A percentile compares a stretch with the other conserved stretches of the same genome.
These are phyloP conservation scores for Tanaodytes sp. DNA, from an alignment of 2,888 invertebrate species.

Conservation along the genomic window DNA sequence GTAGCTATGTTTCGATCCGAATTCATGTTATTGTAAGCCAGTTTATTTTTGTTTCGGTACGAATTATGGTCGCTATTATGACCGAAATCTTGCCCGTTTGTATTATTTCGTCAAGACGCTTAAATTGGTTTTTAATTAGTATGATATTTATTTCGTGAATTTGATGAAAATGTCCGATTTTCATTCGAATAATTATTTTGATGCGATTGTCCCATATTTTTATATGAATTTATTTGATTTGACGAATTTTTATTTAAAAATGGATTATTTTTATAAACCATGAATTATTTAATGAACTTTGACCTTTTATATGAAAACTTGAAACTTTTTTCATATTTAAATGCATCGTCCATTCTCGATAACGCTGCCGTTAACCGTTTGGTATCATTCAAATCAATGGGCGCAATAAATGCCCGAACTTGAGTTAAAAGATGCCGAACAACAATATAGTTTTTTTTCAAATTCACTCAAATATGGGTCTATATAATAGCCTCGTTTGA, in stretches of 20 bases:
- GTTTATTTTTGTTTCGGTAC: not conserved
- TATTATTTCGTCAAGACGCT: not conserved
- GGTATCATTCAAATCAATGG: conserved; percentile 7
- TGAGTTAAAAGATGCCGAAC: conserved; percentile 1
- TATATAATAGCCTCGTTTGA: conserved; percentile 8
- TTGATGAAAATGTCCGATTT: too few relatives aligned
- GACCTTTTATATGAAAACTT: too few relatives aligned
- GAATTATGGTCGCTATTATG: too few relatives aligned
- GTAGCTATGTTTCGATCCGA: too few relatives aligned
- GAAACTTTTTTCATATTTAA: not conserved
- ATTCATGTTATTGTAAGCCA: not conserved
- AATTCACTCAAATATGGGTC: conserved; percentile 4
- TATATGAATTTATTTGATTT: not conserved
- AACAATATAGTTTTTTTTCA: conserved; percentile 7
- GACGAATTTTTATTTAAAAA: not conserved
- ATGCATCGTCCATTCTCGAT: conserved; percentile 3
- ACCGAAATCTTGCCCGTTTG: too few relatives aligned
- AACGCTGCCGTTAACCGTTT: not conserved
- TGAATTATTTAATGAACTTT: too few relatives aligned
- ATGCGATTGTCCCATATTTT: not conserved
- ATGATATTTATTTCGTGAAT: too few relatives aligned
- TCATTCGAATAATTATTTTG: too few relatives aligned
- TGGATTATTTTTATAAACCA: too few relatives aligned
- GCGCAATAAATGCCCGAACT: not conserved
- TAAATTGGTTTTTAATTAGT: not conserved